Evolutionary conservation across 2,797 vertebrate genomes (phyloP), one percentile per base, ranked within the genome.

Genomic region (Chaunax sp.): DNA sequence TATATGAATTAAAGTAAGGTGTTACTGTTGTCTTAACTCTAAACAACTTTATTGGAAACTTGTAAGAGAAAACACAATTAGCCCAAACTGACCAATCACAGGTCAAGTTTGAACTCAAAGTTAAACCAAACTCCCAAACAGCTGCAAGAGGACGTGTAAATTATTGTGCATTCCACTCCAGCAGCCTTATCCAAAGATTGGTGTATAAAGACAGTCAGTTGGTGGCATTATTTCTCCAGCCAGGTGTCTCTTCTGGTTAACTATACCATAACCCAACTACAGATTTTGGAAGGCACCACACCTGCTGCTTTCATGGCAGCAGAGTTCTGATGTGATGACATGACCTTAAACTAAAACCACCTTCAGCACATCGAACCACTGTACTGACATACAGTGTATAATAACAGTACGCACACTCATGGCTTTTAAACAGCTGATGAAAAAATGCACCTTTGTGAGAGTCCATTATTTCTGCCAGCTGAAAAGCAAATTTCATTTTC

Each of bases 401-500:
- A 38, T 35, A 66, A 73, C 62, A 72, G 65, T 57, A 45, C 28
- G 69, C 69, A 78, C 75, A 74, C 79, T 53, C 16, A 22, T 47
- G 58, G 69, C 73, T 72, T 85, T 79, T 79, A 73, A 79, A 77
- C 72, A 69, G 61, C 71, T 55, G 64, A 84, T 82, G 80, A 37
- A 86, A 79, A 83, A 89, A 86, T 54, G 59, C 61, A 86, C 75
- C 80, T 78, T 82, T 81, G 77, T 35, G 18, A 66, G 56, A 84
- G 89, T 78, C 86, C 87, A 92, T 89, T 85, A 86, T 90, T 89
- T 91, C 86, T 87, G 84, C 68, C 72, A 70, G 77, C 75, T 76
- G 69, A 78, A 85, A 88, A 85, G 84, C 74, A 77, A 86, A 90
- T 90, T 91, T 90, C 69, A 90, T 93, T 92, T 90, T 88, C 91